These are phyloP conservation scores for Typhlomys cinereus DNA, from an alignment of 2,113 vertebrate species.

Conservation along the genomic window DNA sequence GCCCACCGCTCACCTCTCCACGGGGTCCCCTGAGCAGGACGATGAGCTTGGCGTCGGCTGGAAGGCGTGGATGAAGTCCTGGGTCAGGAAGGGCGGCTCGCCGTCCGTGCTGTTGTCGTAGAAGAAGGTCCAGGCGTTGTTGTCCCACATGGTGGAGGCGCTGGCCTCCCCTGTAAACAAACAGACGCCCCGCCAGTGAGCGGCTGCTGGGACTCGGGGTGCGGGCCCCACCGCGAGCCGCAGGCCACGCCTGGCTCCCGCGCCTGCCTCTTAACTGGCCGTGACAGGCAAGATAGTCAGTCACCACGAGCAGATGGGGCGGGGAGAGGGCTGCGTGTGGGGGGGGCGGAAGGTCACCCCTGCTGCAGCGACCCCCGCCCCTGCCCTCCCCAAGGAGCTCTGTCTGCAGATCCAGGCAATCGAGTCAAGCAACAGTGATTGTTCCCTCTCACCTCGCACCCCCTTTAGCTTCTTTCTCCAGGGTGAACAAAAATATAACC, in stretches of 20 bases:
- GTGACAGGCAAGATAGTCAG: fast-evolving
- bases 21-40: constrained; percentile 95
- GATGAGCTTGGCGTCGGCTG: constrained; percentile 92
- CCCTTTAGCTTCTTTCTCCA: background rate
- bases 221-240: fast-evolving
- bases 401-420: too few species aligned
- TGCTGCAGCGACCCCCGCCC: background rate
- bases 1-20: constrained; percentile 91
- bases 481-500: background rate
- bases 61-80: constrained; percentile 95
- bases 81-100: constrained; percentile 92
- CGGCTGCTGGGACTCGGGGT: fast-evolving
- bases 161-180: constrained; percentile 93
- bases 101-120: constrained; percentile 86
- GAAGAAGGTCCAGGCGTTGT: constrained; percentile 93
- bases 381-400: too few species aligned
- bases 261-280: background rate
- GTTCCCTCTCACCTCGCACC: too few species aligned
- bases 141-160: constrained; percentile 98
- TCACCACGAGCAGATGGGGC: background rate
- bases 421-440: too few species aligned
- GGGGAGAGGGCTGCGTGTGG: too few species aligned
- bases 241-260: background rate
- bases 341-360: background rate
- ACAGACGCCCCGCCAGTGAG: background rate